A percentile compares a stretch with the other conserved stretches of the same genome.
Conservation (phyloP, 1,140 invertebrate species). For the Stegodyphus mimosarum region DNA sequence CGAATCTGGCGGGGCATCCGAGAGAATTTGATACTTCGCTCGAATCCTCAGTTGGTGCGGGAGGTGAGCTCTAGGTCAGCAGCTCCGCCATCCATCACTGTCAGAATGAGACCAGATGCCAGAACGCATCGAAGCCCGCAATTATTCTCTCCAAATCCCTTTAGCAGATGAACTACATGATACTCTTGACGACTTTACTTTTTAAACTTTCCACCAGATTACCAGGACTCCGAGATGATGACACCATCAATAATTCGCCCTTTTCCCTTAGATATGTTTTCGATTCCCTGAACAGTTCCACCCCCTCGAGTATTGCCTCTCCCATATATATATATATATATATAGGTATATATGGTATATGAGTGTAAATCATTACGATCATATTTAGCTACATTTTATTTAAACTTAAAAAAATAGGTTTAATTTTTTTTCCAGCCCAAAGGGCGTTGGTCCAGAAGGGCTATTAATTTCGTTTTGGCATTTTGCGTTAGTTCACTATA, state of each 20-base stretch:
- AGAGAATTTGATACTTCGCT: constrained; percentile 33
- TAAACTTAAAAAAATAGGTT: too few species aligned
- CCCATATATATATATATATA: background rate
- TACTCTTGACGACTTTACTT: constrained; percentile 60
- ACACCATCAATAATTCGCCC: constrained; percentile 53
- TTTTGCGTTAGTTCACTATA: too few species aligned
- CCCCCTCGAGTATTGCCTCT: background rate
- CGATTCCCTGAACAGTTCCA: background rate
- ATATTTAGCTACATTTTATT: too few species aligned
- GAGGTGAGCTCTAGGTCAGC: constrained; percentile 52
- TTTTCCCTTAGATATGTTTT: constrained; percentile 31
- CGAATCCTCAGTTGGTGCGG: constrained; percentile 43
- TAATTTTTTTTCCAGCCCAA: too few species aligned
- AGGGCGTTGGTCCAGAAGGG: too few species aligned
- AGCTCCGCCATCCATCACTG: constrained; percentile 51
- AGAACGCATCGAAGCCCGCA: constrained; percentile 55
- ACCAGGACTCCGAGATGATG: constrained; percentile 49
- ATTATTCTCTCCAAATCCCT: constrained; percentile 61
- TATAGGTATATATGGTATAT: too few species aligned
- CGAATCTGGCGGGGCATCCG: constrained; percentile 14
- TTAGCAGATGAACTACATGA: constrained; percentile 60
- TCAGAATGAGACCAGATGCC: constrained; percentile 55
- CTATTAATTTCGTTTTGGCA: too few species aligned
- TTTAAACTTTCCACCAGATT: constrained; percentile 60
- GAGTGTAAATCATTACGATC: too few species aligned